Base-by-base conservation (phyloP, 2,113 vertebrate species). In the Reinhardtius hippoglossoides region DNA sequence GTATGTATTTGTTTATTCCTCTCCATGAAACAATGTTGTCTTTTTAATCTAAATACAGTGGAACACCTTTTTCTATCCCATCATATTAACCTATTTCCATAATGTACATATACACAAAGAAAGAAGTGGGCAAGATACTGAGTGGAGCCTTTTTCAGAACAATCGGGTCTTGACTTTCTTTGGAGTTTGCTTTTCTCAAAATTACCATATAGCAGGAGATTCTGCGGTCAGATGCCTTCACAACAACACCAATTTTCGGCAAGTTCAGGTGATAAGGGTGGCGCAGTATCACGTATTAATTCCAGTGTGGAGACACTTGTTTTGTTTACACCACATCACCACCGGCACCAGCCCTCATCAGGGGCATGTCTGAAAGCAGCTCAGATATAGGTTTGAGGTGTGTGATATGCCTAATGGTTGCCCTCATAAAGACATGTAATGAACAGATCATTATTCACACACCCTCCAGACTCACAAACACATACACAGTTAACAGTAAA, bases 401-500 rank as follows among this genome's bases (percentile, higher is more conserved):
- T 50, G 2, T 56, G 61, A 66, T 23, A 27, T 42, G 14, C 52
- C 63, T 15, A 57, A 54, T n/a, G 64, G 7, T 21, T 35, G 7
- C 55, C 74, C 54, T 23, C 63, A 58, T 52, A 37, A 76, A 58
- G 57, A 64, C 61, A 42, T 40, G 42, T 70, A 60, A 61, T 54
- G 64, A 66, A 65, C 74, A 65, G 70, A 50, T 50, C 63, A 44
- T 56, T 70, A 70, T 31, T 40, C 71, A 59, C 67, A 37, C 27
- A 3, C 14, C 15, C 57, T 35, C 58, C 52, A 59, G n/a, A 64
- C 40, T 58, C 70, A 66, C 44, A 55, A 64, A 84, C 71, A 83
- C 77, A 87, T 85, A 88, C 79, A 78, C 31, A 31, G 31, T 31
- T 31, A 31, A 31, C 52, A 73, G 84, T 78, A 80, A 83, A 83